Percentiles rank a stretch among this genome's conserved stretches.
These are phyloP conservation scores for Scopus umbretta DNA, from an alignment of 2,113 vertebrate species.

Conservation along the genomic window DNA sequence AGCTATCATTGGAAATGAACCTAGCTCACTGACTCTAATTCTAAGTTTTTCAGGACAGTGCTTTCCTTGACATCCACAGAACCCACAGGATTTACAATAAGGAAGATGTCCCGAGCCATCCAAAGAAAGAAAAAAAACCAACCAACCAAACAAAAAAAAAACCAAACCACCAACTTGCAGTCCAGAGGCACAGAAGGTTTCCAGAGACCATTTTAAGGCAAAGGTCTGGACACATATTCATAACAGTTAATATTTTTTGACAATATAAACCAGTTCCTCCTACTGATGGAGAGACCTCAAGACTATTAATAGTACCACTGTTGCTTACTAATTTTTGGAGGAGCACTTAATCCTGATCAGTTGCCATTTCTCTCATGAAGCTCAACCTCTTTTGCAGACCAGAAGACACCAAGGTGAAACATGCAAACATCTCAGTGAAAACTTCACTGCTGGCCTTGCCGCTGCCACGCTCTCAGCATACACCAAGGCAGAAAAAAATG, in stretches of 20 bases:
- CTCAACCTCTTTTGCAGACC: neutral
- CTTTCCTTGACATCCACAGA: neutral
- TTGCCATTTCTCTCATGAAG: conserved; percentile 13
- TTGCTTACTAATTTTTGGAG: conserved; percentile 9
- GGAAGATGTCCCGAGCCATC: neutral
- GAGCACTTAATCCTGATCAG: neutral
- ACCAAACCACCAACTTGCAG: neutral
- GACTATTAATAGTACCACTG: neutral
- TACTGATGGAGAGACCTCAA: neutral
- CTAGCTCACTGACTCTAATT: neutral
- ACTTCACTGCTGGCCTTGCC: neutral
- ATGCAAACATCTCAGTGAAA: neutral
- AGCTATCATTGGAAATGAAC: neutral
- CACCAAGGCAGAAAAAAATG: neutral
- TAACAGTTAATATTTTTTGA: neutral
- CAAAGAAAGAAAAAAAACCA: neutral
- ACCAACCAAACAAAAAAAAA: neutral
- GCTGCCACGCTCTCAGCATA: neutral
- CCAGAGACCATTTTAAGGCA: neutral
- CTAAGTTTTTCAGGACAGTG: neutral
- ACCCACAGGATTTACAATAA: neutral
- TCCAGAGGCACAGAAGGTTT: neutral
- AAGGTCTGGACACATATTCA: neutral
- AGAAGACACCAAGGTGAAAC: neutral
- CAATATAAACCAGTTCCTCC: neutral